Conservation (phyloP, 2,888 invertebrate species). For the Eilema depressum region DNA sequence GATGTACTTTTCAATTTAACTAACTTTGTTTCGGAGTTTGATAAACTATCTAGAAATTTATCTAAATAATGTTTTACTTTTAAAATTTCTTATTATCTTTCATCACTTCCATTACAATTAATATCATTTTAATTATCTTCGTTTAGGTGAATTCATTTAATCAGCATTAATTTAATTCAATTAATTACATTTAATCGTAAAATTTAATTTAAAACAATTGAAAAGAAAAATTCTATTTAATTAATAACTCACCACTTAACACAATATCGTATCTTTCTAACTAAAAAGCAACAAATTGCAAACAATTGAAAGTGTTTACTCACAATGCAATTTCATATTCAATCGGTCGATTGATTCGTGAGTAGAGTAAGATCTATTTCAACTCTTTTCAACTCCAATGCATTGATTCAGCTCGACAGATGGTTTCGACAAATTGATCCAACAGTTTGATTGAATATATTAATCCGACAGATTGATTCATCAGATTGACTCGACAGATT, state of each 20-base stretch:
- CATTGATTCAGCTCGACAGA: too few relatives aligned
- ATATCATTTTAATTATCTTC: slow-evolving; percentile 33
- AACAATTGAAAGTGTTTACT: background rate
- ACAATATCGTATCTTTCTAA: background rate
- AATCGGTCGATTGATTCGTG: background rate
- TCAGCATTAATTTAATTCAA: slow-evolving; percentile 27
- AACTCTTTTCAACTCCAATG: background rate
- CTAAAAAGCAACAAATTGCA: background rate
- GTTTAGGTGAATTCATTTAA: slow-evolving; percentile 25
- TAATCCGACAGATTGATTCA: background rate
- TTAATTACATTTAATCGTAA: slow-evolving; percentile 7
- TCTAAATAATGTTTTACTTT: slow-evolving; percentile 42
- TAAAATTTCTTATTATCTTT: slow-evolving; percentile 49
- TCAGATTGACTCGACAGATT: background rate
- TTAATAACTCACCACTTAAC: background rate
- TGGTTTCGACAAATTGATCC: background rate
- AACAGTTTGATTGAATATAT: background rate
- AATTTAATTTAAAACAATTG: background rate
- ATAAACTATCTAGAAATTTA: slow-evolving; percentile 45
- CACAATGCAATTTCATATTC: background rate
- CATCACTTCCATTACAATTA: slow-evolving; percentile 54
- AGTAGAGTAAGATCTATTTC: background rate
- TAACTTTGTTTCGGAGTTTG: slow-evolving; percentile 36
- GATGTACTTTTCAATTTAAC: slow-evolving; percentile 6
- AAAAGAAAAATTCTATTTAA: background rate